Percentiles rank a stretch among this genome's conserved stretches.
Evolutionary conservation across 2,888 invertebrate genomes (phyloP).

Genomic region (Ichneumoninae sp.): DNA sequence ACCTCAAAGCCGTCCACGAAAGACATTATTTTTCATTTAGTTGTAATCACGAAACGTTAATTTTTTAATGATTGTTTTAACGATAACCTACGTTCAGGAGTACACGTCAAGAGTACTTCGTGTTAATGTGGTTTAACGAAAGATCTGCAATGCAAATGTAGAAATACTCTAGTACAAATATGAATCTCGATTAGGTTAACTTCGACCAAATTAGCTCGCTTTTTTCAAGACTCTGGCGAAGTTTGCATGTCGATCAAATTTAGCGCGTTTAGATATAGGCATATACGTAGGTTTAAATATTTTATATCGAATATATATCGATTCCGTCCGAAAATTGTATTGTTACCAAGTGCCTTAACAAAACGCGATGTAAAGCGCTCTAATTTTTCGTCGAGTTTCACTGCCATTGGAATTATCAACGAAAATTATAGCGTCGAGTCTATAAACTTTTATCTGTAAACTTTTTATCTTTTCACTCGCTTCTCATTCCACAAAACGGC

Average conservation of each 20-base stretch:
- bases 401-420: not conserved
- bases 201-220: slow-evolving; percentile 15
- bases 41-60: slow-evolving; percentile 23
- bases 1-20: slow-evolving; percentile 54
- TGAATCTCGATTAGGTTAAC: slow-evolving; percentile 40
- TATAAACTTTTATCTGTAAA: not conserved
- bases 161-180: slow-evolving; percentile 48
- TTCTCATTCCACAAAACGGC: not conserved
- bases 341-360: slow-evolving; percentile 65
- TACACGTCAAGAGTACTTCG: not conserved
- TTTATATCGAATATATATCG: slow-evolving; percentile 36
- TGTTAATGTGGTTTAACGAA: not conserved
- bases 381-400: slow-evolving; percentile 10
- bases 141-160: slow-evolving; percentile 16
- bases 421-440: not conserved
- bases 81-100: not conserved
- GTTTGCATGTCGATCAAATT: slow-evolving; percentile 37
- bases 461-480: not conserved
- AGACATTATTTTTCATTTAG: slow-evolving; percentile 21
- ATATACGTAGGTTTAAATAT: slow-evolving; percentile 61
- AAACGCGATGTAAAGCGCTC: slow-evolving; percentile 49
- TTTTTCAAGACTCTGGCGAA: not conserved
- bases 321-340: slow-evolving; percentile 57
- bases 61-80: slow-evolving; percentile 20
- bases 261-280: slow-evolving; percentile 27